These are phyloP conservation scores for Chironomus tepperi DNA, from an alignment of 1,140 invertebrate genomes.

Conservation along the genomic window DNA sequence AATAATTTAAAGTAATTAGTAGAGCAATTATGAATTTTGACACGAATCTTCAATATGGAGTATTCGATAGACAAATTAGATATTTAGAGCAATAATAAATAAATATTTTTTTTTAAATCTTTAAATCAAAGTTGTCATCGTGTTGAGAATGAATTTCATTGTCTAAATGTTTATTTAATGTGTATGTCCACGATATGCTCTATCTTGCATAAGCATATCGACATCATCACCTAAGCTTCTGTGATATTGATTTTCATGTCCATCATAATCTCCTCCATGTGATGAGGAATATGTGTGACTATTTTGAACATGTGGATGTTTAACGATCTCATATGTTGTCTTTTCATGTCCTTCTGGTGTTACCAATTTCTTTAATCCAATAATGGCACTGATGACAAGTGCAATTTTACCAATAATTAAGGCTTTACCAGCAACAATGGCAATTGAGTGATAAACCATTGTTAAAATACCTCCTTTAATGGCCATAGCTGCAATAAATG, in stretches of 20 bases:
- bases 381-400: constrained; percentile 59
- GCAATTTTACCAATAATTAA: constrained; percentile 52
- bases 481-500: constrained; percentile 52
- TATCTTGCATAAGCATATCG: constrained; percentile 48
- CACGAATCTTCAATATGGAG: no score
- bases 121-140: background rate
- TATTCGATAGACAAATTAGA: background rate
- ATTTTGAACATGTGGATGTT: constrained; percentile 69
- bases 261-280: constrained; percentile 58
- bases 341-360: constrained; percentile 56
- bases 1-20: background rate
- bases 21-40: background rate
- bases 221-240: constrained; percentile 45
- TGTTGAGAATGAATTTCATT: background rate
- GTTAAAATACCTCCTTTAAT: constrained; percentile 61
- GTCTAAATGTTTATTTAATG: background rate
- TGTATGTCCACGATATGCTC: constrained; percentile 47
- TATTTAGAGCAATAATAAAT: constrained; percentile 1
- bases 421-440: constrained; percentile 61
- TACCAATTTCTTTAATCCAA: constrained; percentile 66
- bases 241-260: constrained; percentile 49
- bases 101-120: background rate
- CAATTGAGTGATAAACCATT: constrained; percentile 63
- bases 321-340: constrained; percentile 75
- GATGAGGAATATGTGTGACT: constrained; percentile 64